Conservation (phyloP, 2,113 vertebrate genomes). For the Xyliphius kryptos region DNA sequence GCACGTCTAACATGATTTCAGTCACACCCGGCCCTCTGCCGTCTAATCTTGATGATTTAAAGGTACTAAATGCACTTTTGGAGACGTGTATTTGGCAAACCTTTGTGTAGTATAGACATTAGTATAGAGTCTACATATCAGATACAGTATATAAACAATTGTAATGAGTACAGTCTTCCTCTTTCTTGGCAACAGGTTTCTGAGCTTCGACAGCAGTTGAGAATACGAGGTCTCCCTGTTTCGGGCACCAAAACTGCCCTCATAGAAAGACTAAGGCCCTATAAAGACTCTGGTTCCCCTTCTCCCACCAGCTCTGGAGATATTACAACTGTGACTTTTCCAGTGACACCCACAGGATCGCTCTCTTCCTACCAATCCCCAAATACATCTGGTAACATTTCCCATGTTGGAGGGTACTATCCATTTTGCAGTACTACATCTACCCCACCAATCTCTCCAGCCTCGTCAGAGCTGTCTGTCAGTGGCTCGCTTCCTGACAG, state of each 20-base stretch:
- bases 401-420: conserved; percentile 79
- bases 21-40: conserved; percentile 86
- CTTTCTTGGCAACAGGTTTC: conserved; percentile 71
- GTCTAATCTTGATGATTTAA: conserved; percentile 91
- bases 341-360: conserved; percentile 74
- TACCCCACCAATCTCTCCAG: conserved; percentile 88
- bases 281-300: conserved; percentile 73
- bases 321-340: conserved; percentile 85
- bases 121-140: no score
- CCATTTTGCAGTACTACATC: conserved; percentile 90
- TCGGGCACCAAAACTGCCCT: conserved; percentile 92
- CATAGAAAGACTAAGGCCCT: conserved; percentile 87
- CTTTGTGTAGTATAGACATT: neutral
- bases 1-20: conserved; percentile 73
- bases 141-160: no score
- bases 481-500: conserved; percentile 86
- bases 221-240: conserved; percentile 88
- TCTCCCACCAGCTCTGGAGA: conserved; percentile 70
- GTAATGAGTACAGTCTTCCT: neutral
- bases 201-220: conserved; percentile 90
- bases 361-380: conserved; percentile 79
- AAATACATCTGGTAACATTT: conserved; percentile 69
- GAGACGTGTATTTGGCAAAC: neutral
- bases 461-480: conserved; percentile 87
- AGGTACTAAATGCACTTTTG: conserved; percentile 61